A percentile compares a stretch with the other conserved stretches of the same genome.
Evolutionary conservation across 2,888 invertebrate genomes (phyloP).

Genomic region (Malthinus flaveolus): DNA sequence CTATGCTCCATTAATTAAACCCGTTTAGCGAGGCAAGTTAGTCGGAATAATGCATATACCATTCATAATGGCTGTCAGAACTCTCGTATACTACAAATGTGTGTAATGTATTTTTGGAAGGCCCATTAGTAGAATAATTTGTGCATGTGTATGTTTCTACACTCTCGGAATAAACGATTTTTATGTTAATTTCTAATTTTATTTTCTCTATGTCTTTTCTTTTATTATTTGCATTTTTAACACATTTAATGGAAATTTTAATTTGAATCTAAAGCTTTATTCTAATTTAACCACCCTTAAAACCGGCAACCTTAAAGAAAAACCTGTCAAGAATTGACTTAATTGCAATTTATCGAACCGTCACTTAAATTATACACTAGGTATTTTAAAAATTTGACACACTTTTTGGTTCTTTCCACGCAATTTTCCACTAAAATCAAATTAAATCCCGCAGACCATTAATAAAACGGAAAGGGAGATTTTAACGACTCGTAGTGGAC

Average conservation of each 20-base stretch:
- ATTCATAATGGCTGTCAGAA: slow-evolving; percentile 48
- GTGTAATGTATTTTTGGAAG: slow-evolving; percentile 50
- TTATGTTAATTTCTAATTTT: slow-evolving; percentile 14
- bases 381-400: too few species aligned
- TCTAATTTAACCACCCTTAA: slow-evolving; percentile 4
- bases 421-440: too few species aligned
- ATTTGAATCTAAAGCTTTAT: too few species aligned
- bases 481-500: too few species aligned
- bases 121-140: slow-evolving; percentile 50
- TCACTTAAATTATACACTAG: too few species aligned
- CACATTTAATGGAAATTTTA: too few species aligned
- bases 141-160: slow-evolving; percentile 42
- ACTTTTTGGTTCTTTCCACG: too few species aligned
- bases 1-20: slow-evolving; percentile 49
- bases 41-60: slow-evolving; percentile 47
- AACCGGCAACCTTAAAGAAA: background rate
- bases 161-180: slow-evolving; percentile 43
- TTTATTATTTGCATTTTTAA: too few species aligned
- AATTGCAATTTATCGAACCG: slow-evolving; percentile 6
- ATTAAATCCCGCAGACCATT: too few species aligned
- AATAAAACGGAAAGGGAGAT: too few species aligned
- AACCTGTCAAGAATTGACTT: background rate
- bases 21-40: slow-evolving; percentile 40
- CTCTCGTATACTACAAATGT: slow-evolving; percentile 47
- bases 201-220: background rate